Conservation (phyloP, 92 coral and sea anemone species). For the Umimayanthus kanabou region DNA sequence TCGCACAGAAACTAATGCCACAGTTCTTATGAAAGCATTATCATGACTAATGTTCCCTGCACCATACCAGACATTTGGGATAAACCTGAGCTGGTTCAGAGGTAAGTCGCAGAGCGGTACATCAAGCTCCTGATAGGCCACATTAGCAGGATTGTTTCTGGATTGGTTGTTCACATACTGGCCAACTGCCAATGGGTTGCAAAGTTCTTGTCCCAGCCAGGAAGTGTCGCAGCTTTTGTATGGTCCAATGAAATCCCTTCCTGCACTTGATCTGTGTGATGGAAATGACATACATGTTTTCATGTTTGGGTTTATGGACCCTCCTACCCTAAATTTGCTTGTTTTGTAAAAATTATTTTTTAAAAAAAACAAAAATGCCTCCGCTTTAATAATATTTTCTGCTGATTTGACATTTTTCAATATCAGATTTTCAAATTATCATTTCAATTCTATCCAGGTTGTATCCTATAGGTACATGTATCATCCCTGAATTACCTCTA, state of each 20-base stretch:
- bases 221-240: slow-evolving; percentile 76
- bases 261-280: slow-evolving; percentile 76
- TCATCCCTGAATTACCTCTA: too few relatives aligned
- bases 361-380: too few relatives aligned
- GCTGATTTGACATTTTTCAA: too few relatives aligned
- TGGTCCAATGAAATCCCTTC: slow-evolving; percentile 86
- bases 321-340: background rate
- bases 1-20: slow-evolving; percentile 77
- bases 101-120: slow-evolving; percentile 59
- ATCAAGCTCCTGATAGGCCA: slow-evolving; percentile 90
- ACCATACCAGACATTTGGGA: slow-evolving; percentile 94
- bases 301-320: background rate
- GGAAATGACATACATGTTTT: background rate
- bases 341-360: too few relatives aligned
- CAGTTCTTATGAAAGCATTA: slow-evolving; percentile 71
- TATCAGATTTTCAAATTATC: too few relatives aligned
- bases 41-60: slow-evolving; percentile 71
- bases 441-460: too few relatives aligned
- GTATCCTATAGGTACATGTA: too few relatives aligned
- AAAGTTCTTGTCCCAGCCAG: slow-evolving; percentile 63
- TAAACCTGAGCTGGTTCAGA: slow-evolving; percentile 65
- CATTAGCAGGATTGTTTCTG: slow-evolving; percentile 76
- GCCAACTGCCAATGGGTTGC: slow-evolving; percentile 87
- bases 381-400: too few relatives aligned
- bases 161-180: slow-evolving; percentile 92